These are phyloP conservation scores for Cynopterus sphinx DNA, from an alignment of 2,797 vertebrate species.

Conservation along the genomic window DNA sequence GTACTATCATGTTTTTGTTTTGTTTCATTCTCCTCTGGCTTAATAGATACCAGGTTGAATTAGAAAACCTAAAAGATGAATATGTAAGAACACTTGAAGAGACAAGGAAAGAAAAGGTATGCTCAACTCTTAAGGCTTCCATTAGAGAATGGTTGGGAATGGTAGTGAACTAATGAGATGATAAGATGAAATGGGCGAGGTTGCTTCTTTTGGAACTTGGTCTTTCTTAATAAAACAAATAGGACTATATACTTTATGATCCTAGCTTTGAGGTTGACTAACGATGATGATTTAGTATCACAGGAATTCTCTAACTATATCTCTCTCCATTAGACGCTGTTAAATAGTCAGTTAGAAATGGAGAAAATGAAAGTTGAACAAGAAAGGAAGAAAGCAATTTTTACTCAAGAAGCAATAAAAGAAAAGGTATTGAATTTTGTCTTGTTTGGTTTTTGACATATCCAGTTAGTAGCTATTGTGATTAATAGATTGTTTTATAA, in stretches of 20 bases:
- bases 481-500: background rate
- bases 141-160: background rate
- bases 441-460: background rate
- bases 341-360: constrained; percentile 97
- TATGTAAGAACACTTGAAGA: constrained; percentile 93
- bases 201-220: background rate
- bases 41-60: constrained; percentile 92
- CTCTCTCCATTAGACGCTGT: constrained; percentile 86
- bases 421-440: constrained; percentile 91
- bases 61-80: constrained; percentile 94
- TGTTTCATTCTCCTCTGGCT: constrained; percentile 31
- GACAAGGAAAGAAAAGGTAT: constrained; percentile 96
- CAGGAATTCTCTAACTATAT: background rate
- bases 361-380: constrained; percentile 99
- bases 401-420: constrained; percentile 94
- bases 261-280: constrained; percentile 25
- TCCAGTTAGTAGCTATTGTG: background rate
- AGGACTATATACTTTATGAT: background rate
- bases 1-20: constrained; percentile 12
- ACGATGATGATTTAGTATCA: background rate
- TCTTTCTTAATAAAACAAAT: background rate
- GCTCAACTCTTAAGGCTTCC: background rate
- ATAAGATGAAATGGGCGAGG: background rate
- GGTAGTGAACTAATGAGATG: background rate
- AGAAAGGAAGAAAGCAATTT: constrained; percentile 96